phyloP scores from a whole-genome alignment of 35 echinoderm and acorn worm species.

The Ptychodera flava region DNA sequence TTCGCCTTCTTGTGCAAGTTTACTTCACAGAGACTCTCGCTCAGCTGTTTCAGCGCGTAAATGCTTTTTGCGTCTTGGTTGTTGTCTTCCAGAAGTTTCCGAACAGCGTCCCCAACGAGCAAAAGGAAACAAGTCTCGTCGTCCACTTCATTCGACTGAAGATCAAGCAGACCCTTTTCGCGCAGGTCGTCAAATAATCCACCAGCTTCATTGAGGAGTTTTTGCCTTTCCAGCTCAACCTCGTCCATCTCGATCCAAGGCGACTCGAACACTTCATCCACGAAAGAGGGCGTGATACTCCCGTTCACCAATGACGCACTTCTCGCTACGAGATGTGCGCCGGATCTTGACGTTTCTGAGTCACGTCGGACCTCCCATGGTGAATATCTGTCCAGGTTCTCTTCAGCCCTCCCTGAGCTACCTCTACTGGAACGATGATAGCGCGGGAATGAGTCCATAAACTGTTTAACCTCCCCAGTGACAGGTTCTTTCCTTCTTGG shows the following conservation, averaged over 20 bases:
- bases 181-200: neutral
- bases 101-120: neutral
- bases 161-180: neutral
- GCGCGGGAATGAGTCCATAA: neutral
- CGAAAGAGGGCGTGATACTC: neutral
- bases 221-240: neutral
- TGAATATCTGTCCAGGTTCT: neutral
- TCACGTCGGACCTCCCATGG: neutral
- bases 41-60: neutral
- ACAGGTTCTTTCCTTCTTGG: neutral
- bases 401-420: neutral
- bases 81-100: neutral
- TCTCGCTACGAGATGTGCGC: neutral
- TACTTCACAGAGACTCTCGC: neutral
- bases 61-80: neutral
- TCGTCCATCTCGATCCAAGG: neutral
- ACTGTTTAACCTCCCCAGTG: neutral
- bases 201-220: neutral
- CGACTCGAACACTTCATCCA: neutral
- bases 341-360: neutral
- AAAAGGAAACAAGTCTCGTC: neutral
- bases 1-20: neutral
- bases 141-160: neutral
- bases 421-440: neutral
- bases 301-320: neutral